phyloP scores from a whole-genome alignment of 2,797 vertebrate genomes.

The Nyctibius grandis region DNA sequence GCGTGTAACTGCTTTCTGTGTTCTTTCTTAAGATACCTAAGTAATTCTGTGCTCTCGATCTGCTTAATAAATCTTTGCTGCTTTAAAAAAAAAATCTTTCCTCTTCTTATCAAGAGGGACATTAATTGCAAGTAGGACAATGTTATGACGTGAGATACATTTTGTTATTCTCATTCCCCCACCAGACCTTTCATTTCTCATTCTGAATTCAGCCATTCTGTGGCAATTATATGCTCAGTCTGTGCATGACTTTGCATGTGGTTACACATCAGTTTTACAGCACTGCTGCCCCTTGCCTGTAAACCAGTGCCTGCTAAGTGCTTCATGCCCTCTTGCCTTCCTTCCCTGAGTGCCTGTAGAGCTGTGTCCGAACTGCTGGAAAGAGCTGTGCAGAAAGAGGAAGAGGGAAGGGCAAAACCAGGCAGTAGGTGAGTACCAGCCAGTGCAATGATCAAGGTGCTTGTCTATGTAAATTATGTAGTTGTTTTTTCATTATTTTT shows the following conservation, averaged over 20 bases:
- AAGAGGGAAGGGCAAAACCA: background rate
- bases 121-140: background rate
- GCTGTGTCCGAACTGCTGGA: background rate
- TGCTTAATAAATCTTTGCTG: background rate
- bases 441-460: background rate
- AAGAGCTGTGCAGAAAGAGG: background rate
- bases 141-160: background rate
- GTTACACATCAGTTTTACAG: background rate
- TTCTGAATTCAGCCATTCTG: background rate
- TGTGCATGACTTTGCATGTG: background rate
- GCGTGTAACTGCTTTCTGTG: background rate
- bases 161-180: background rate
- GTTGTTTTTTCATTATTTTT: background rate
- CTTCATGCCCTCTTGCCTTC: background rate
- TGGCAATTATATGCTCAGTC: background rate
- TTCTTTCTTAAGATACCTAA: background rate
- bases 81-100: background rate
- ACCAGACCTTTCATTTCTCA: background rate
- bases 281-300: background rate
- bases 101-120: background rate
- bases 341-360: background rate
- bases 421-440: background rate
- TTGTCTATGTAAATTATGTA: background rate
- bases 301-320: background rate
- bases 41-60: background rate